These are phyloP conservation scores for Microctonus aethiopoides DNA, from an alignment of 2,888 invertebrate species.

Conservation along the genomic window DNA sequence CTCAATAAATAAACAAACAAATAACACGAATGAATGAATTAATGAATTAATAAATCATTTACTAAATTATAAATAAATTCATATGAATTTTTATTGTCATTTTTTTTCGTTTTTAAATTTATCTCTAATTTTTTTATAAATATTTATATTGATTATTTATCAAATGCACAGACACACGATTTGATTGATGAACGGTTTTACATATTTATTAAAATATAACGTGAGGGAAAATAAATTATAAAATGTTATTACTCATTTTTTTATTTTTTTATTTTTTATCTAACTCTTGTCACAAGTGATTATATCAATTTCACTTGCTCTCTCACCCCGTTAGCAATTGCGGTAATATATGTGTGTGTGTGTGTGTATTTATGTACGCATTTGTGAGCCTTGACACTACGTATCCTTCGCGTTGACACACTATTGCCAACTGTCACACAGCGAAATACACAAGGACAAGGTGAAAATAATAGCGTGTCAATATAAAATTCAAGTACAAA, in stretches of 20 bases:
- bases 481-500: background rate
- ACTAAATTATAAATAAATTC: background rate
- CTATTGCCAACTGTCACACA: background rate
- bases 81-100: too few species aligned
- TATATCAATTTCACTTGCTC: background rate
- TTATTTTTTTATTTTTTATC: background rate
- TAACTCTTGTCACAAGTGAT: background rate
- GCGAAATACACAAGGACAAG: slow-evolving; percentile 5
- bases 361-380: background rate
- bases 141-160: too few species aligned
- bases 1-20: background rate
- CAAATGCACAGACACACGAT: too few species aligned
- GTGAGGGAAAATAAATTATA: too few species aligned
- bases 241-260: background rate
- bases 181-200: too few species aligned
- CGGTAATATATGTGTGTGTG: background rate
- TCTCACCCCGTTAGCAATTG: background rate
- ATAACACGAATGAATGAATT: background rate
- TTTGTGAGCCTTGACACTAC: background rate
- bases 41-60: too few species aligned
- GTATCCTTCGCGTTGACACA: background rate
- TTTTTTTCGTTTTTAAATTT: too few species aligned
- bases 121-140: too few species aligned
- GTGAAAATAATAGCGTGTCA: background rate
- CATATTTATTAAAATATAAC: too few species aligned